A percentile compares a stretch with the other conserved stretches of the same genome.
phyloP scores from a whole-genome alignment of 37 sponge, comb jelly and placozoan genomes.

The Haliclona indistincta region DNA sequence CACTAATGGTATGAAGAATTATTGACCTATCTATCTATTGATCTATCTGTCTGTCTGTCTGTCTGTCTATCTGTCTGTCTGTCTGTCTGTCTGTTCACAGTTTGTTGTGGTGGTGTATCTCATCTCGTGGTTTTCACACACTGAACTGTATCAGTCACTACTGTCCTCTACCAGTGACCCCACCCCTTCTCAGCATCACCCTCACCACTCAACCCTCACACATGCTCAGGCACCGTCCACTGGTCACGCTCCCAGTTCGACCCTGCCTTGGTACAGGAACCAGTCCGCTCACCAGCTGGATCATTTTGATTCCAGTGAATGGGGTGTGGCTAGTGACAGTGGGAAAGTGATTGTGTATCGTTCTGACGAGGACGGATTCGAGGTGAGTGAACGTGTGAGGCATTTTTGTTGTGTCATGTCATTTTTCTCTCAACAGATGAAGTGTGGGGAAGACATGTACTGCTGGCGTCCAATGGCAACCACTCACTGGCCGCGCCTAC shows the following conservation, averaged over 20 bases:
- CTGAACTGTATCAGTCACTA: conserved; percentile 12
- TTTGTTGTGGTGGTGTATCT: conserved; percentile 18
- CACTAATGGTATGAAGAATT: no score
- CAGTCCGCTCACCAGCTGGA: neutral
- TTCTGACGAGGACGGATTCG: conserved; percentile 10
- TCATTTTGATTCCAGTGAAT: neutral
- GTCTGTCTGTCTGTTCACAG: no score
- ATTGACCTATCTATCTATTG: no score
- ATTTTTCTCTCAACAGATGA: no score
- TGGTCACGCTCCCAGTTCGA: neutral
- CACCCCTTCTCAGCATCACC: neutral
- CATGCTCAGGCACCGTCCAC: neutral
- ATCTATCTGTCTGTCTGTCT: no score
- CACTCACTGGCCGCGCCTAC: conserved; percentile 73
- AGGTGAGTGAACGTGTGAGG: no score
- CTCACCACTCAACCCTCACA: neutral
- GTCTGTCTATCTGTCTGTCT: no score
- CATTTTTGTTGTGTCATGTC: no score
- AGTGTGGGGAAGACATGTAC: neutral
- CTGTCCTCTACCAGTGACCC: conserved; percentile 2
- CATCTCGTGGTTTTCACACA: neutral
- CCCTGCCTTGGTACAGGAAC: neutral
- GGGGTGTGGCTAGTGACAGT: neutral
- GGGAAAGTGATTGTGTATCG: neutral
- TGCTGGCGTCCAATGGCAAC: conserved; percentile 83